Base-by-base conservation (phyloP, 2,797 vertebrate genomes). In the Sebastolobus alascanus region DNA sequence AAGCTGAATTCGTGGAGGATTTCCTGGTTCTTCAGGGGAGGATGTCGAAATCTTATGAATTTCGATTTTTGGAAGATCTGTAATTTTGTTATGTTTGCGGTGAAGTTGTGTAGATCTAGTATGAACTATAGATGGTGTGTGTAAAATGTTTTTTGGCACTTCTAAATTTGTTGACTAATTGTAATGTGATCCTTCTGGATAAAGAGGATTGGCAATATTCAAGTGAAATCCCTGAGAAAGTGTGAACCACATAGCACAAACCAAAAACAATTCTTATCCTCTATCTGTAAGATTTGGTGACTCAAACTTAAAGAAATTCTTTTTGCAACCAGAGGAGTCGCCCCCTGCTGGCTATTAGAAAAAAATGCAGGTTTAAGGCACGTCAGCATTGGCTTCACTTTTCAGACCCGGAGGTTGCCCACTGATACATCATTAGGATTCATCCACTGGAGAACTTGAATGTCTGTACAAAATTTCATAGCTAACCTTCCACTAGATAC, bases 31-130 rank as follows among this genome's bases (percentile, higher is more conserved):
- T 63, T 79, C 16, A n/a, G 37, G 12, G 29, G 12, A 83, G 75
- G 40, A 79, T 75, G 77, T 56, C 72, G 31, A 72, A 50, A 73
- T 69, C 31, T 83, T 43, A 84, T 75, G 54, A 83, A 81, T 75
- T 82, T 50, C 8, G 14, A 14, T 50, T 37, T 43, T 72, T 68
- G 18, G 14, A 16, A 31, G 8, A 52, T 73, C 22, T 35, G 14
- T 46, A 27, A 27, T 60, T 12, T 29, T 52, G 2, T 46, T n/a
- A 25, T 59, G 25, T 50, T 29, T 66, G 14, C 11, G 18, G 22
- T 46, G 65, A 37, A 8, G n/a, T 46, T 82, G 16, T 52, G 22
- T 7, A 25, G 35, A 46, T 9, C 27, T 16, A 56, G 31, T 54
- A 37, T 73, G 22, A 22, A 22, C 18, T 20, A 29, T 20, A 67